phyloP scores from a whole-genome alignment of 2,113 vertebrate genomes.

The Amphiprion ocellaris region DNA sequence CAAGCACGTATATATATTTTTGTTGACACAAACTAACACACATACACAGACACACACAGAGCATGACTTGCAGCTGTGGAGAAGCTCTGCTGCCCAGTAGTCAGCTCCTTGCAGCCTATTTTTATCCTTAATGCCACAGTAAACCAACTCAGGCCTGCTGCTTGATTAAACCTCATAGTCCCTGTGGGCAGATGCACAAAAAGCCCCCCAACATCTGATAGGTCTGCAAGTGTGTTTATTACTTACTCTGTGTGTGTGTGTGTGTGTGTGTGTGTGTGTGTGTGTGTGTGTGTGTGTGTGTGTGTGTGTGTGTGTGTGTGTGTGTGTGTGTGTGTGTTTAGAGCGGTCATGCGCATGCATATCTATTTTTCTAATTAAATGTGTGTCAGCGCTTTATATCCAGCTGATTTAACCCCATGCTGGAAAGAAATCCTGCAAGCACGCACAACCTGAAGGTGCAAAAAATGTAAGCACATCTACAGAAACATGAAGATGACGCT shows the following conservation, averaged over 20 bases:
- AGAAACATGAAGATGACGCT: neutral
- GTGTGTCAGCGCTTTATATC: slow-evolving; percentile 53
- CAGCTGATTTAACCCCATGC: slow-evolving; percentile 43
- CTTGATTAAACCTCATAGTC: slow-evolving; percentile 68
- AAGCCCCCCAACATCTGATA: slow-evolving; percentile 66
- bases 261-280: slow-evolving; percentile 11
- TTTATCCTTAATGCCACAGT: slow-evolving; percentile 72
- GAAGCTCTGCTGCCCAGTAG: slow-evolving; percentile 23
- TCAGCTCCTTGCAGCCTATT: slow-evolving; percentile 72
- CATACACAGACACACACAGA: slow-evolving; percentile 37
- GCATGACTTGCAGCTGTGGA: slow-evolving; percentile 58
- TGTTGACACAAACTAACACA: slow-evolving; percentile 25
- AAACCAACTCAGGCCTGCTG: slow-evolving; percentile 63
- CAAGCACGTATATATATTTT: neutral
- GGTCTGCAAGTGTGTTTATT: slow-evolving; percentile 35
- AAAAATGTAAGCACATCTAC: slow-evolving; percentile 5
- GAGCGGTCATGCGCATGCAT: slow-evolving; percentile 51
- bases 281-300: slow-evolving; percentile 7
- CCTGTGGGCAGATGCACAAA: slow-evolving; percentile 53
- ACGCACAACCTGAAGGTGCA: neutral
- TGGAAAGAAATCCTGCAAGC: slow-evolving; percentile 10
- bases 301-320: slow-evolving; percentile 5
- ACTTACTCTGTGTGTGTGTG: neutral
- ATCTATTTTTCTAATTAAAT: slow-evolving; percentile 57
- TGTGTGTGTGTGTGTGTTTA: slow-evolving; percentile 4